Evolutionary conservation across 2,888 invertebrate genomes (phyloP), one percentile per base, ranked within the genome.

Genomic region (Emmelina monodactyla): DNA sequence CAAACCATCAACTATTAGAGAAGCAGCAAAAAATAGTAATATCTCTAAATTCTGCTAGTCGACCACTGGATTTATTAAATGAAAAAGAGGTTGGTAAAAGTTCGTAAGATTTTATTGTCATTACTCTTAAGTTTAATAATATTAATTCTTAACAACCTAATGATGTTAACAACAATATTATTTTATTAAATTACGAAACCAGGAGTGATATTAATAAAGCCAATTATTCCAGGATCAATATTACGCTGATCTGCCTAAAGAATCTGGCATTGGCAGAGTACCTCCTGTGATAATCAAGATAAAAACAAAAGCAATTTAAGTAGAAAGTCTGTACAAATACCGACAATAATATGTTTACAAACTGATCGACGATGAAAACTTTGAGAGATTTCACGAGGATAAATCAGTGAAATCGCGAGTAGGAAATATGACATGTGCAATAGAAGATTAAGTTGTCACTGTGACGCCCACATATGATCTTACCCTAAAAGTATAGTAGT

Each of bases 81-180:
- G 65, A 69, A 14, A 67, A 66, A 45, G 78, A 79, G 58, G 76
- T 68, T n/a, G n/a, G n/a, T n/a, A n/a, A n/a, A n/a, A n/a, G n/a
- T n/a, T n/a, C n/a, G n/a, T n/a, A n/a, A n/a, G n/a, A n/a, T n/a
- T n/a, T n/a, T n/a, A n/a, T n/a, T n/a, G n/a, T n/a, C n/a, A n/a
- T n/a, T n/a, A n/a, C n/a, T n/a, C n/a, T n/a, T n/a, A n/a, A n/a
- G n/a, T n/a, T n/a, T n/a, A n/a, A n/a, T n/a, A n/a, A n/a, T n/a
- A n/a, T n/a, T n/a, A n/a, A n/a, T n/a, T n/a, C n/a, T n/a, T n/a
- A n/a, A n/a, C n/a, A n/a, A n/a, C n/a, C n/a, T n/a, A n/a, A n/a
- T n/a, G n/a, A n/a, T n/a, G n/a, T n/a, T n/a, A n/a, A n/a, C n/a
- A n/a, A n/a, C n/a, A n/a, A n/a, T n/a, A n/a, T n/a, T n/a, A n/a